Conservation (phyloP, 2,113 vertebrate genomes). For the Anguilla japonica region DNA sequence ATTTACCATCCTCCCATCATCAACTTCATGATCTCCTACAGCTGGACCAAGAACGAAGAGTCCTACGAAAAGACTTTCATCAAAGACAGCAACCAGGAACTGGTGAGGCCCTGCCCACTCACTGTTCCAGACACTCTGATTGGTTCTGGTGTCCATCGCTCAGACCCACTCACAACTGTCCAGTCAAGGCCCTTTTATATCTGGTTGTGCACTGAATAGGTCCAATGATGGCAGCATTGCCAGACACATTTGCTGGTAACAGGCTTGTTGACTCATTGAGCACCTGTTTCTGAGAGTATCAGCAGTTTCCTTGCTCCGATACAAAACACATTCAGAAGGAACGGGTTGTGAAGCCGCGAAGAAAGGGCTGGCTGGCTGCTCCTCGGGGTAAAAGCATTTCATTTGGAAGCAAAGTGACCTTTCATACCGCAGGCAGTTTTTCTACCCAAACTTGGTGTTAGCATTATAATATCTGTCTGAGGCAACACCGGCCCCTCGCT, state of each 20-base stretch:
- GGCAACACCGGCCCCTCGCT: constrained; percentile 41
- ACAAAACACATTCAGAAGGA: neutral
- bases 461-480: constrained; percentile 33
- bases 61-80: constrained; percentile 92
- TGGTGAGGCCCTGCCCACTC: constrained; percentile 73
- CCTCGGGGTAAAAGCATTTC: neutral
- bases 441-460: neutral
- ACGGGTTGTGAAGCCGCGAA: neutral
- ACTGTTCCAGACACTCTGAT: neutral
- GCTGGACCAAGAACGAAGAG: constrained; percentile 94
- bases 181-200: neutral
- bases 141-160: neutral
- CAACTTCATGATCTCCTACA: constrained; percentile 94
- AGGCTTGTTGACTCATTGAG: neutral
- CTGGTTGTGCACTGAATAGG: too few species aligned
- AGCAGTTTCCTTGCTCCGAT: neutral
- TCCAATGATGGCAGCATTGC: too few species aligned
- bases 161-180: neutral
- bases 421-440: neutral
- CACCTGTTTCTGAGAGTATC: neutral
- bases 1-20: constrained; percentile 93
- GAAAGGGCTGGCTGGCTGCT: neutral
- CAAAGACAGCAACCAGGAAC: constrained; percentile 87
- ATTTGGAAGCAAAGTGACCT: neutral
- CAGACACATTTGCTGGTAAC: neutral